Evolutionary conservation across 2,113 vertebrate species (phyloP), one percentile per base, ranked within the genome.

Genomic region (Hoplias malabaricus): DNA sequence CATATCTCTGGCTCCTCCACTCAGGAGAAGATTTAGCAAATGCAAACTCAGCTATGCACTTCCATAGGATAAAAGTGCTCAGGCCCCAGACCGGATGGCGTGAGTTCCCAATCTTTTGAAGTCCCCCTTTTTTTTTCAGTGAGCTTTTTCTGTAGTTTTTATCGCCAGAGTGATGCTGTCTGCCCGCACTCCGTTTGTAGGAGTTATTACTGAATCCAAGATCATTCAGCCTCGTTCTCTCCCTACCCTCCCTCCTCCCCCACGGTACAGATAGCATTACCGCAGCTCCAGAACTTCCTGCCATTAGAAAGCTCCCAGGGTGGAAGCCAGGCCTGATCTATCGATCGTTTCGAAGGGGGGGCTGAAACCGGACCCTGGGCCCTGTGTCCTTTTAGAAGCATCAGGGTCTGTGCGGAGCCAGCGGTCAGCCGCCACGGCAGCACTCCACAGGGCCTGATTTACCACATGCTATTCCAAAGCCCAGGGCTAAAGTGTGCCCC

Each of bases 271-370:
- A 95, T 96, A 95, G 93, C 94, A 94, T 98, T 96, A 96, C 95
- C 90, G 89, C 87, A 90, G 94, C 94, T 96, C 93, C 92, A 94
- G 91, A 91, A 95, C 94, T 94, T 95, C 93, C 93, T 95, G 94
- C 94, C 94, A 96, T 98, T 96, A 96, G 90, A 86, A 93, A 34
- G 91, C 94, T 94, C 72, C 93, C 84, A 83, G 92, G 95, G 96
- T 96, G 95, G 94, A 95, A 99, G 96, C 92, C 92, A 89, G 92
- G 95, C 93, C 94, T 94, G 92, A 94, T 88, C 92, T 97, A 98
- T 98, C 89, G 95, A 98, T 96, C 95, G 92, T 91, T 87, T 90
- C 91, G 90, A 88, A 91, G 93, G 93, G 93, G 91, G 90, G 89
- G 12, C 19, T 91, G 94, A 95, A 97, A 95, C 93, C 93, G 86